Conservation (phyloP, 1,140 invertebrate species). For the Chironomus striatipennis region DNA sequence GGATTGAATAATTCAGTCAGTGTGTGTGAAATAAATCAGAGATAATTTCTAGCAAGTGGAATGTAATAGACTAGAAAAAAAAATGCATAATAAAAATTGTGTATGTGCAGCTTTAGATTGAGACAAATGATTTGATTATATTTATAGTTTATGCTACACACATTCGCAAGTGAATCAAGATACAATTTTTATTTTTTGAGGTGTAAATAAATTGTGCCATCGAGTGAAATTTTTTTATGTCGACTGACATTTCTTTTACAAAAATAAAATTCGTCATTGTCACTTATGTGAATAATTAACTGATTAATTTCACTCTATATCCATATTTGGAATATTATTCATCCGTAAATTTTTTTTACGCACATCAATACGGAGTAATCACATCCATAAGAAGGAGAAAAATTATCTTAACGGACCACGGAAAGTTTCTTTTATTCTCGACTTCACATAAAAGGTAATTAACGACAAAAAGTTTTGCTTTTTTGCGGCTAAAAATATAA, state of each 20-base stretch:
- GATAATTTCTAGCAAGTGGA: background rate
- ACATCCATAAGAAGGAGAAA: background rate
- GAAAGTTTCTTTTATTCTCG: background rate
- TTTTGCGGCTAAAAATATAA: no score
- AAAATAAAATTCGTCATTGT: background rate
- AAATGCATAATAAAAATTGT: no score
- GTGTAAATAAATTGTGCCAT: no score
- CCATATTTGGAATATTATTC: conserved; percentile 14
- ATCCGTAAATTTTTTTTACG: background rate
- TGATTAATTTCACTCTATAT: background rate
- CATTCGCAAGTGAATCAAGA: no score
- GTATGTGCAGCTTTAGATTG: no score
- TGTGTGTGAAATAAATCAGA: background rate
- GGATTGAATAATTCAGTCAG: background rate
- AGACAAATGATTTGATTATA: no score
- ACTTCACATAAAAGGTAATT: conserved; percentile 3
- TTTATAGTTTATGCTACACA: no score
- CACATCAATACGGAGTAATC: background rate
- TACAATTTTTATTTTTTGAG: no score
- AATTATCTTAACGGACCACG: background rate
- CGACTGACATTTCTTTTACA: background rate
- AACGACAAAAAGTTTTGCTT: background rate
- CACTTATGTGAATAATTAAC: conserved; percentile 9
- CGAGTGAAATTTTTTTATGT: background rate
- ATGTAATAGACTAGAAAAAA: no score